A percentile compares a stretch with the other conserved stretches of the same genome.
Conservation (phyloP, 2,888 invertebrate genomes). For the Noctuana brunneofusca region DNA sequence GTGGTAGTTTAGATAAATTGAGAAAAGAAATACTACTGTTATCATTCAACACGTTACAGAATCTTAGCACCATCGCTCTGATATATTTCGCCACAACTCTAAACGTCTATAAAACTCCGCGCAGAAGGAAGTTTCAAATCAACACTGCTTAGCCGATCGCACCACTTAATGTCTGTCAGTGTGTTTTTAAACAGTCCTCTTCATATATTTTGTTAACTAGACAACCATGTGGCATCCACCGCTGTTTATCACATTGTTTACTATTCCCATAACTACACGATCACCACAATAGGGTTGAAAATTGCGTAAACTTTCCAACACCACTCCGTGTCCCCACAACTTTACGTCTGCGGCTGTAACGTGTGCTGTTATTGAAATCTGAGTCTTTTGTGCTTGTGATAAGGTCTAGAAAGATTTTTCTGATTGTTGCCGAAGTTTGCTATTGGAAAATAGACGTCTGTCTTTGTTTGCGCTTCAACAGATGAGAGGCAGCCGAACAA, state of each 20-base stretch:
- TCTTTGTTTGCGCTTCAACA: constrained; percentile 62
- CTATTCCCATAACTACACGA: constrained; percentile 27
- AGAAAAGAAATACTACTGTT: neutral
- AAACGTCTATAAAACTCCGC: constrained; percentile 22
- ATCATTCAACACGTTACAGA: neutral
- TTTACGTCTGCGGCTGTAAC: constrained; percentile 42
- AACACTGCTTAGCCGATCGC: constrained; percentile 41
- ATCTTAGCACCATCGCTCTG: neutral
- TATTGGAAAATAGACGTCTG: constrained; percentile 48
- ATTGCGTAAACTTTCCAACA: constrained; percentile 45
- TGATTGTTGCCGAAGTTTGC: neutral
- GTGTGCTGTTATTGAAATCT: constrained; percentile 44
- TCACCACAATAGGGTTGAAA: constrained; percentile 48
- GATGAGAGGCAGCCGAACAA: constrained; percentile 69
- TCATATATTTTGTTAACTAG: constrained; percentile 73
- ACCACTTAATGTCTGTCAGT: constrained; percentile 69
- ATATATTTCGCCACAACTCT: constrained; percentile 7
- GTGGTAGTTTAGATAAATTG: neutral
- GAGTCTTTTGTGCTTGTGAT: constrained; percentile 36
- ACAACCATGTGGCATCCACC: constrained; percentile 57
- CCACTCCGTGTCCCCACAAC: constrained; percentile 41
- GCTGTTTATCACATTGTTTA: constrained; percentile 43
- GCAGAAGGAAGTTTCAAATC: constrained; percentile 30
- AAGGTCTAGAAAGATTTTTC: neutral
- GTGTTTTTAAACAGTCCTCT: constrained; percentile 67